phyloP scores from a whole-genome alignment of 2,113 vertebrate species.

The Brachirus orientalis region DNA sequence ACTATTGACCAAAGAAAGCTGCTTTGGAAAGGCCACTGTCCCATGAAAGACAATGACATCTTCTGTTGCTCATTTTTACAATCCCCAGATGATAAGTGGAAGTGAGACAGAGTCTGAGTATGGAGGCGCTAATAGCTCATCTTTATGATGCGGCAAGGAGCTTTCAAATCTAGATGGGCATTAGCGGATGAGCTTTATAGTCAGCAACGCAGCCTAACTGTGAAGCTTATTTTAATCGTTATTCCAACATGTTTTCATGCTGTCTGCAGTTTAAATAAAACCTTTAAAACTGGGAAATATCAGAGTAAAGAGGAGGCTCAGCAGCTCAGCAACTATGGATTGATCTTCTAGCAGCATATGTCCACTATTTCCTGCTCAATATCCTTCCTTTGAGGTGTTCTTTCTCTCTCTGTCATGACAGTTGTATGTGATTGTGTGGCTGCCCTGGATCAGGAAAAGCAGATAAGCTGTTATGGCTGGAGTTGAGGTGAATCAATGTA shows the following conservation, averaged over 20 bases:
- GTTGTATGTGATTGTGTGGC: neutral
- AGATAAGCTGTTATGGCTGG: conserved; percentile 42
- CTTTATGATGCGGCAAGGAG: conserved; percentile 52
- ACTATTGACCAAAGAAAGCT: conserved; percentile 40
- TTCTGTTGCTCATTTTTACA: conserved; percentile 57
- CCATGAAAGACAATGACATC: conserved; percentile 53
- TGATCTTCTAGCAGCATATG: conserved; percentile 12
- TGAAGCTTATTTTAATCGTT: conserved; percentile 10
- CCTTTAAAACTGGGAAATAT: conserved; percentile 8
- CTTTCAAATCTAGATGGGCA: conserved; percentile 34
- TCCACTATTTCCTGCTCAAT: neutral
- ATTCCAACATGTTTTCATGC: conserved; percentile 1
- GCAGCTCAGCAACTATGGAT: conserved; percentile 3
- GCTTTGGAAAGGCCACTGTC: conserved; percentile 47
- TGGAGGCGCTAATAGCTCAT: conserved; percentile 46
- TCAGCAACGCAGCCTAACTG: conserved; percentile 2
- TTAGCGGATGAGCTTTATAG: conserved; percentile 45
- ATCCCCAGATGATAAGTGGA: conserved; percentile 33
- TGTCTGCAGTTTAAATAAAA: neutral
- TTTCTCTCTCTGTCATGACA: neutral
- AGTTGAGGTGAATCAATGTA: conserved; percentile 57
- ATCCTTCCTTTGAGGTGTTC: conserved; percentile 11
- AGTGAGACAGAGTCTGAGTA: conserved; percentile 26
- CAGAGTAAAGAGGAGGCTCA: neutral
- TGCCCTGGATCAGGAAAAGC: conserved; percentile 27